A percentile compares a stretch with the other conserved stretches of the same genome.
These are phyloP conservation scores for Xyrauchen texanus DNA, from an alignment of 2,113 vertebrate species.

Conservation along the genomic window DNA sequence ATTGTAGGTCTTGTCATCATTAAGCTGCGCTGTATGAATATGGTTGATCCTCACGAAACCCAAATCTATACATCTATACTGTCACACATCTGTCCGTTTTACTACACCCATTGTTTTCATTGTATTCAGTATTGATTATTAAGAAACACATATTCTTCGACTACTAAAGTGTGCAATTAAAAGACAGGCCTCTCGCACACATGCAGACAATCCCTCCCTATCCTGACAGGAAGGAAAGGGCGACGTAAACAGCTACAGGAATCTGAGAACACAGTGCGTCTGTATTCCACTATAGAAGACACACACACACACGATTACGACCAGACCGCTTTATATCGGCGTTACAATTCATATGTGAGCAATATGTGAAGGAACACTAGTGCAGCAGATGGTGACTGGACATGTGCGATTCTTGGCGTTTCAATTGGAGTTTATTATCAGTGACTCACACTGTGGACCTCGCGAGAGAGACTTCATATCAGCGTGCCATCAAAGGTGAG, in stretches of 20 bases:
- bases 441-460: background rate
- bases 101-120: too few relatives aligned
- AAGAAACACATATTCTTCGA: too few relatives aligned
- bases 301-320: background rate
- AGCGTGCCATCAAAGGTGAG: conserved; percentile 45
- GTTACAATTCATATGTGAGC: background rate
- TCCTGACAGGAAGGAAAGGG: conserved; percentile 58
- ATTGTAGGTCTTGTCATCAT: too few relatives aligned
- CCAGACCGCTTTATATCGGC: background rate
- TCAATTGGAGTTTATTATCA: background rate
- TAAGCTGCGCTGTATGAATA: too few relatives aligned
- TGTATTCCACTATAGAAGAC: conserved; percentile 22
- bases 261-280: background rate
- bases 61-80: too few relatives aligned
- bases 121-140: too few relatives aligned
- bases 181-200: background rate
- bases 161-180: background rate
- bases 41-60: too few relatives aligned
- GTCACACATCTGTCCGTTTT: too few relatives aligned
- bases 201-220: conserved; percentile 30
- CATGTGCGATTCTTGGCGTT: background rate
- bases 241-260: conserved; percentile 46
- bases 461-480: conserved; percentile 8
- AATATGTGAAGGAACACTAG: background rate
- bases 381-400: background rate